These are phyloP conservation scores for Hephaestus fuliginosus DNA, from an alignment of 2,797 vertebrate genomes.

Conservation along the genomic window DNA sequence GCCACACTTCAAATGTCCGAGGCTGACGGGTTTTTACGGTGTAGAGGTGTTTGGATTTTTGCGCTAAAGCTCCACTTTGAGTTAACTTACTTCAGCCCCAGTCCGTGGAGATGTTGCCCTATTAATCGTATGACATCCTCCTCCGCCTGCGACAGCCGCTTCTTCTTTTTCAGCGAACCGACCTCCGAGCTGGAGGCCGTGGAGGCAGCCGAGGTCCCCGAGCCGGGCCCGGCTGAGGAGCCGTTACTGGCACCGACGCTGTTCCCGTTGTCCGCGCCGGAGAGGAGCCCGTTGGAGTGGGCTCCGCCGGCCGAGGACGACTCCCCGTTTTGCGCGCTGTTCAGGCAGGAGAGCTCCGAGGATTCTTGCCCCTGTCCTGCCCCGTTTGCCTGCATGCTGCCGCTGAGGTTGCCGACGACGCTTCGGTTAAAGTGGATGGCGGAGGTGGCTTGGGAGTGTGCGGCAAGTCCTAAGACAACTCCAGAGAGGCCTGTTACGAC, in stretches of 20 bases:
- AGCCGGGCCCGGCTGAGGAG: slow-evolving; percentile 80
- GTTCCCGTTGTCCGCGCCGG: slow-evolving; percentile 86
- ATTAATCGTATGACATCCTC: slow-evolving; percentile 99
- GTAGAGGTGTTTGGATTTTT: too few species aligned
- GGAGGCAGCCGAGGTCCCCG: slow-evolving; percentile 82
- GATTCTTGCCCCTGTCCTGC: slow-evolving; percentile 89
- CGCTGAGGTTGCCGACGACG: slow-evolving; percentile 86
- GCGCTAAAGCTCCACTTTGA: slow-evolving; percentile 35
- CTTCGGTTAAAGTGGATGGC: slow-evolving; percentile 87
- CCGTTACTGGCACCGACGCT: slow-evolving; percentile 90
- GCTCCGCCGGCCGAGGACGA: slow-evolving; percentile 87
- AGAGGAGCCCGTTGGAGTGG: slow-evolving; percentile 87
- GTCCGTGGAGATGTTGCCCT: slow-evolving; percentile 97
- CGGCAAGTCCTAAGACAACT: slow-evolving; percentile 86
- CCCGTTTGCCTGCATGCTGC: slow-evolving; percentile 95
- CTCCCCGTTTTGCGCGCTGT: slow-evolving; percentile 93
- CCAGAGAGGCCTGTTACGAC: slow-evolving; percentile 91
- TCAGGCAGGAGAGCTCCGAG: slow-evolving; percentile 85
- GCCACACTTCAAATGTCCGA: neutral
- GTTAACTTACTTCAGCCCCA: slow-evolving; percentile 97
- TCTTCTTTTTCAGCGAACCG: slow-evolving; percentile 95
- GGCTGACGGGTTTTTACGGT: slow-evolving; percentile 12
- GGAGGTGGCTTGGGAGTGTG: slow-evolving; percentile 87
- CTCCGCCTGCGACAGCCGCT: slow-evolving; percentile 95
- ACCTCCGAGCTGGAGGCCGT: slow-evolving; percentile 87